These are phyloP conservation scores for Pseudococcus longispinus DNA, from an alignment of 2,888 invertebrate species.

Conservation along the genomic window DNA sequence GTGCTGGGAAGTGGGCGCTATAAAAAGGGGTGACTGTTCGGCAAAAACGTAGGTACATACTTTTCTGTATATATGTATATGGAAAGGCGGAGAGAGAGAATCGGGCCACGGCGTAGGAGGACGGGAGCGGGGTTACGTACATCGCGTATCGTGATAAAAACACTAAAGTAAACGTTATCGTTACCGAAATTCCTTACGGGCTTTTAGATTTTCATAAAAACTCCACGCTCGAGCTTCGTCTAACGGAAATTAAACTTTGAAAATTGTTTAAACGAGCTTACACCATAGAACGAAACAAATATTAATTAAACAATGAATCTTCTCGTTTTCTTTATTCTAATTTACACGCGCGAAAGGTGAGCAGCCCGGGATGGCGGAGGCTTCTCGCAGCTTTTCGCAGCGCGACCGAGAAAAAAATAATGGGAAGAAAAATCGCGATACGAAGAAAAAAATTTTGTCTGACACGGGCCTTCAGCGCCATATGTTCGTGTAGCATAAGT, in stretches of 20 bases:
- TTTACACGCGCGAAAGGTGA: slow-evolving; percentile 1
- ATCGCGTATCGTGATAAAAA: slow-evolving; percentile 5
- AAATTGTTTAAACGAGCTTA: slow-evolving; percentile 44
- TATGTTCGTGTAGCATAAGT: not conserved
- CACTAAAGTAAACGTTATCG: slow-evolving; percentile 43
- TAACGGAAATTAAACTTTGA: slow-evolving; percentile 44
- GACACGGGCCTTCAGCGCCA: not conserved
- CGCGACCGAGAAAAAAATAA: not conserved
- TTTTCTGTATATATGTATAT: not conserved
- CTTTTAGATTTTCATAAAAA: slow-evolving; percentile 44
- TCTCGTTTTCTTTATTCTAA: slow-evolving; percentile 35
- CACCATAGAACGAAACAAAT: slow-evolving; percentile 28
- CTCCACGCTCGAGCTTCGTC: slow-evolving; percentile 32
- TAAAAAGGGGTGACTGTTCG: not conserved
- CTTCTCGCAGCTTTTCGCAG: not conserved
- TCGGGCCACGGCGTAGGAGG: not conserved
- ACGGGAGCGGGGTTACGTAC: not conserved
- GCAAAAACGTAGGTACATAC: not conserved
- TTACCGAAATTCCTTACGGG: slow-evolving; percentile 41
- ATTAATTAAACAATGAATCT: slow-evolving; percentile 44
- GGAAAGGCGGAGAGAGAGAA: not conserved
- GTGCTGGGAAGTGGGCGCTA: not conserved
- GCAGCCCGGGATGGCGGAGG: not conserved
- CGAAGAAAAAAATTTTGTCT: not conserved
- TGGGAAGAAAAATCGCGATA: not conserved